These are phyloP conservation scores for Microplitis deprimator DNA, from an alignment of 2,888 invertebrate genomes.

Conservation along the genomic window DNA sequence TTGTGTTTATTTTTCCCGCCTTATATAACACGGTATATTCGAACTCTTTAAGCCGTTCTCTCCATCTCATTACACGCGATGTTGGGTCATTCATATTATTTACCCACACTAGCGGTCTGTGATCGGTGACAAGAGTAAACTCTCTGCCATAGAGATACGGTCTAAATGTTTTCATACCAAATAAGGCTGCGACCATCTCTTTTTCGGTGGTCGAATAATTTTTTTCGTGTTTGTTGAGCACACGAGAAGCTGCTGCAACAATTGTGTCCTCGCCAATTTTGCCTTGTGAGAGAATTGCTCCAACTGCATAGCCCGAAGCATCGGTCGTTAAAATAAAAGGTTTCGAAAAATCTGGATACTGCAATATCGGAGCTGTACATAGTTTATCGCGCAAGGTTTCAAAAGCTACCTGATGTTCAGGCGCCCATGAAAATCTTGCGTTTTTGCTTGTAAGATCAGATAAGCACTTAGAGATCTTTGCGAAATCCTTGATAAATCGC, in stretches of 20 bases:
- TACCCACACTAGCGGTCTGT: slow-evolving; percentile 25
- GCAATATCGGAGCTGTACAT: too few relatives aligned
- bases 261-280: slow-evolving; percentile 60
- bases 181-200: neutral
- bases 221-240: slow-evolving; percentile 55
- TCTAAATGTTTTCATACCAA: slow-evolving; percentile 25
- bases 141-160: slow-evolving; percentile 24
- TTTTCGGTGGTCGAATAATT: slow-evolving; percentile 48
- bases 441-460: too few relatives aligned
- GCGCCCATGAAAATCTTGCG: too few relatives aligned
- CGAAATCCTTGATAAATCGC: too few relatives aligned
- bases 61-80: slow-evolving; percentile 55
- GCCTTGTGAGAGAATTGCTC: slow-evolving; percentile 59
- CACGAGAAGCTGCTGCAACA: slow-evolving; percentile 59
- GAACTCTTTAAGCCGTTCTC: slow-evolving; percentile 54
- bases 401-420: too few relatives aligned
- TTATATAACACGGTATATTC: slow-evolving; percentile 46
- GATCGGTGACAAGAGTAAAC: slow-evolving; percentile 23
- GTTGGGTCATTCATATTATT: slow-evolving; percentile 52
- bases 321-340: neutral
- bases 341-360: too few relatives aligned
- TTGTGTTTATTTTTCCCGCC: slow-evolving; percentile 31
- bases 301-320: slow-evolving; percentile 37
- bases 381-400: too few relatives aligned
- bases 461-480: too few relatives aligned